These are phyloP conservation scores for Diadema setosum DNA, from an alignment of 35 echinoderm and acorn worm genomes.

Conservation along the genomic window DNA sequence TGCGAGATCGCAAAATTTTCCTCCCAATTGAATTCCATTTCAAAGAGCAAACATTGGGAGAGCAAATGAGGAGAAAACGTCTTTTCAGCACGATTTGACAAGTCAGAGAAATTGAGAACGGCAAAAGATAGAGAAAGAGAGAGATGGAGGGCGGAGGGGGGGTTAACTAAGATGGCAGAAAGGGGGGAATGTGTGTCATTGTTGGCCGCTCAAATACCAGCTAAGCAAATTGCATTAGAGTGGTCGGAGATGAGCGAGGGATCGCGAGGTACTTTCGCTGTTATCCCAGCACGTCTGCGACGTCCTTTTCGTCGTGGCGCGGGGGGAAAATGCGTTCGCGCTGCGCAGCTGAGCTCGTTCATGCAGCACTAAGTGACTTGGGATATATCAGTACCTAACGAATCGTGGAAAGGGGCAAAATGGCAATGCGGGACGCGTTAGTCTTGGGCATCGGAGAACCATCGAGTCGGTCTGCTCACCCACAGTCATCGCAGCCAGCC, in stretches of 20 bases:
- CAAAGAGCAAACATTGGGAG: neutral
- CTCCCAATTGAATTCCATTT: conserved; percentile 32
- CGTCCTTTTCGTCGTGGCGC: neutral
- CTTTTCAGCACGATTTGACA: conserved; percentile 14
- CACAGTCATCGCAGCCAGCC: too few species aligned
- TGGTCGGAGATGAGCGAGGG: neutral
- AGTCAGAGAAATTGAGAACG: too few species aligned
- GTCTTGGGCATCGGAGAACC: neutral
- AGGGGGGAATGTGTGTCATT: neutral
- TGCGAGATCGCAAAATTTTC: too few species aligned
- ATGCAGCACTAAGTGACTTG: neutral
- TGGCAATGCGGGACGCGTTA: neutral
- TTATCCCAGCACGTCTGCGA: neutral
- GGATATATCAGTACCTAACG: neutral
- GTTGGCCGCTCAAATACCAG: neutral
- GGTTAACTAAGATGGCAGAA: too few species aligned
- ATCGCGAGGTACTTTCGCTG: too few species aligned
- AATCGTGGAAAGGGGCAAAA: neutral
- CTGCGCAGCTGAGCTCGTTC: neutral
- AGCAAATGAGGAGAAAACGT: conserved; percentile 5
- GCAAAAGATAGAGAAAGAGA: neutral
- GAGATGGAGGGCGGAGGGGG: too few species aligned
- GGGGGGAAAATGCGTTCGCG: neutral
- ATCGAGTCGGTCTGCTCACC: too few species aligned
- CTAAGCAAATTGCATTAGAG: conserved; percentile 8